Percentiles rank a stretch among this genome's conserved stretches.
These are phyloP conservation scores for Hyperoplus lanceolatus DNA, from an alignment of 2,797 vertebrate species.

Conservation along the genomic window DNA sequence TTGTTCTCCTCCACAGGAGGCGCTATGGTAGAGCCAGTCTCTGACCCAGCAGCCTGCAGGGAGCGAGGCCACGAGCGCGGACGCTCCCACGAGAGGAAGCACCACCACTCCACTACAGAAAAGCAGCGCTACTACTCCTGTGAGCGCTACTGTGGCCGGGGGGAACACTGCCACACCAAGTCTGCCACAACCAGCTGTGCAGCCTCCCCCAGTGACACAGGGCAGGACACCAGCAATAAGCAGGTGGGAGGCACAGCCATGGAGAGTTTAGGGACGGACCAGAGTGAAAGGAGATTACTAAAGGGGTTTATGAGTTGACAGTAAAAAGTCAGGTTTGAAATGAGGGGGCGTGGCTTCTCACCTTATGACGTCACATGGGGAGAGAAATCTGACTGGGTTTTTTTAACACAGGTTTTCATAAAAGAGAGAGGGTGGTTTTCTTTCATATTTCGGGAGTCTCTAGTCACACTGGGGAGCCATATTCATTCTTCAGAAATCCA, in stretches of 20 bases:
- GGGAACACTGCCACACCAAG: slow-evolving; percentile 90
- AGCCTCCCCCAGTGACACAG: slow-evolving; percentile 87
- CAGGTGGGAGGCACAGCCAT: slow-evolving; percentile 87
- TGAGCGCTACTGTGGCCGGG: slow-evolving; percentile 94
- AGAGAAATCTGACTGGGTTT: too few relatives aligned
- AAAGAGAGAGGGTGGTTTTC: too few relatives aligned
- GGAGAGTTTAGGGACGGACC: background rate
- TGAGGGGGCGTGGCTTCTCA: too few relatives aligned
- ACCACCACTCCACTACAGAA: slow-evolving; percentile 91
- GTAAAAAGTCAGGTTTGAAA: too few relatives aligned
- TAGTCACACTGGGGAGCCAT: too few relatives aligned
- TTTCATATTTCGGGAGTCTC: too few relatives aligned
- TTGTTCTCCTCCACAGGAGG: slow-evolving; percentile 38
- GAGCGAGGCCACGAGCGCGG: slow-evolving; percentile 90
- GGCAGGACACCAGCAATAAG: slow-evolving; percentile 87
- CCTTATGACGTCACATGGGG: too few relatives aligned
- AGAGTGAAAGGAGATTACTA: background rate
- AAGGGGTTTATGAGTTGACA: background rate
- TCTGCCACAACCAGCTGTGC: slow-evolving; percentile 90
- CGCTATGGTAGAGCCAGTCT: slow-evolving; percentile 49
- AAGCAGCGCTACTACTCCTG: slow-evolving; percentile 98
- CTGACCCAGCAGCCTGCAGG: slow-evolving; percentile 76
- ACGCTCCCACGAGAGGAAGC: slow-evolving; percentile 94
- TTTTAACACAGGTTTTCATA: too few relatives aligned
- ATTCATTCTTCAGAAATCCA: too few relatives aligned